Evolutionary conservation across 2,113 vertebrate species (phyloP).

Genomic region (Mormyrus lacerda): DNA sequence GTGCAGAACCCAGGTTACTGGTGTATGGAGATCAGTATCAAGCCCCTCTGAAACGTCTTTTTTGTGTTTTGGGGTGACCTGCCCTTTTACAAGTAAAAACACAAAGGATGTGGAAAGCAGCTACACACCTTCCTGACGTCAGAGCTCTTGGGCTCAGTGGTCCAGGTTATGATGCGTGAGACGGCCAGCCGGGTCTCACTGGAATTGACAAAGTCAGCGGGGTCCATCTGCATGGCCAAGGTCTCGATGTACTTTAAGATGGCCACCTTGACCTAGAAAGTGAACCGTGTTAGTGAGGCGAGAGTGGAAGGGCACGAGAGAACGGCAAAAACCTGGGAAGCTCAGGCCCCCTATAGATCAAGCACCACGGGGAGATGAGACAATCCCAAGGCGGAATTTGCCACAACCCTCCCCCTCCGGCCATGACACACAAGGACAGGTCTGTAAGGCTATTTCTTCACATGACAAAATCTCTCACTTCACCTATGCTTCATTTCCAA

Average conservation of each 20-base stretch:
- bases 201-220: slow-evolving; percentile 89
- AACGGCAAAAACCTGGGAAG: background rate
- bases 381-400: background rate
- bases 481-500: background rate
- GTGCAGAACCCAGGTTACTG: background rate
- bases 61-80: background rate
- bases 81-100: background rate
- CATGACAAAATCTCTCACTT: background rate
- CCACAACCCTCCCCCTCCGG: background rate
- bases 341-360: background rate
- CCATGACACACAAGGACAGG: background rate
- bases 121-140: slow-evolving; percentile 83
- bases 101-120: background rate
- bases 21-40: background rate
- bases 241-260: slow-evolving; percentile 95
- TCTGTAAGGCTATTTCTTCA: background rate
- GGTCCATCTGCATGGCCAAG: slow-evolving; percentile 89
- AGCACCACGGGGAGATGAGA: background rate
- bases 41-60: background rate
- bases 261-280: slow-evolving; percentile 84
- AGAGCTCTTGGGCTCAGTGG: slow-evolving; percentile 92
- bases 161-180: slow-evolving; percentile 96
- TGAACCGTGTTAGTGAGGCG: background rate
- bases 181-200: slow-evolving; percentile 93
- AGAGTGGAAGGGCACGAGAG: no score